These are phyloP conservation scores for Silvanus unidentatus DNA, from an alignment of 2,888 invertebrate species.

Conservation along the genomic window DNA sequence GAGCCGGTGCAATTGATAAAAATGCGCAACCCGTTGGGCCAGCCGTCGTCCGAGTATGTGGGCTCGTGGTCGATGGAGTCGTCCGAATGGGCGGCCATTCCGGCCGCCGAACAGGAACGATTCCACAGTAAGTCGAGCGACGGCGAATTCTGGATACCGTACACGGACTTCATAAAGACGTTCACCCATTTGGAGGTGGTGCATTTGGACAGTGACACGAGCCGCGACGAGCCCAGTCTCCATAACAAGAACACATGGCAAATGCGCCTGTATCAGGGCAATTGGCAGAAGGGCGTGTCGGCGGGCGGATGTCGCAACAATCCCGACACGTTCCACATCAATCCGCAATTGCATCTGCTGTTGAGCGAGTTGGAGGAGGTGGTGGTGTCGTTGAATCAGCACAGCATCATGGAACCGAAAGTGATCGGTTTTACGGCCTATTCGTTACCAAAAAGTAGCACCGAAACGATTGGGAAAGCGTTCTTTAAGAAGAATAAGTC, in stretches of 20 bases:
- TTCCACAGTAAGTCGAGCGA: constrained; percentile 51
- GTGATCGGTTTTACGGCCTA: constrained; percentile 89
- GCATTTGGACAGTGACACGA: constrained; percentile 83
- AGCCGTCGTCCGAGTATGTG: constrained; percentile 58
- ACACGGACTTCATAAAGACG: constrained; percentile 72
- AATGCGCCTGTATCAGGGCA: constrained; percentile 79
- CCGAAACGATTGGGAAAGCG: constrained; percentile 70
- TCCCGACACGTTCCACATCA: constrained; percentile 87
- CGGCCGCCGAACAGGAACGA: constrained; percentile 66
- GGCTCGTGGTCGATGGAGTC: constrained; percentile 67
- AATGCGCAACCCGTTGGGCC: constrained; percentile 62
- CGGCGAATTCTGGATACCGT: constrained; percentile 64
- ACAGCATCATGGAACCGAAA: constrained; percentile 87
- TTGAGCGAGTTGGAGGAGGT: constrained; percentile 76
- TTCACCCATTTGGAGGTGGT: constrained; percentile 69
- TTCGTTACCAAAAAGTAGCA: constrained; percentile 60
- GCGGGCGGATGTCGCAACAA: constrained; percentile 89
- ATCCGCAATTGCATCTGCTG: constrained; percentile 79
- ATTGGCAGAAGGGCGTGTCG: constrained; percentile 73
- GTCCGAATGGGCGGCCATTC: constrained; percentile 71
- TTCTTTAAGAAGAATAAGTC: constrained; percentile 84
- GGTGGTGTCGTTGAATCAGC: constrained; percentile 80
- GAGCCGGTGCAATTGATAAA: constrained; percentile 67
- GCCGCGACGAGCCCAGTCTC: constrained; percentile 75
- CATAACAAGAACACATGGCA: constrained; percentile 78